phyloP scores from a whole-genome alignment of 2,797 vertebrate genomes.

The Xenopus petersii region DNA sequence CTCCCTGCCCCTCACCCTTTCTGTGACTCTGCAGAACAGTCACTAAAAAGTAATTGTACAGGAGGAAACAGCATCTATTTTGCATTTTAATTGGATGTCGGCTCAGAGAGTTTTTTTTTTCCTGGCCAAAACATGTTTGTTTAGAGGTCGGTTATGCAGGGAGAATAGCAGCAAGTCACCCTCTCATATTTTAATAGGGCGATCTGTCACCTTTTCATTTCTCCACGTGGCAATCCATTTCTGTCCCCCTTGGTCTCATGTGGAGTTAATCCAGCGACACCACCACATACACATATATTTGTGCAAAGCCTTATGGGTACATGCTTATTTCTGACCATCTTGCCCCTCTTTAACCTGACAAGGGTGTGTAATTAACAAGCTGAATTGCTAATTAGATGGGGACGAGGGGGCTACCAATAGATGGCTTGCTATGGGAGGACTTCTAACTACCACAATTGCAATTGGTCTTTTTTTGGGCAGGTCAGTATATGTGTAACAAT shows the following conservation, averaged over 20 bases:
- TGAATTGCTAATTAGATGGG: no score
- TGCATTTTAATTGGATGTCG: conserved; percentile 9
- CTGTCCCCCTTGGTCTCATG: background rate
- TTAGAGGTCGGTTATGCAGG: background rate
- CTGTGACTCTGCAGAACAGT: background rate
- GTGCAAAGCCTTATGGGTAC: background rate
- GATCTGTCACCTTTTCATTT: background rate
- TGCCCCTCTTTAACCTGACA: no score
- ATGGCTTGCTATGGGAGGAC: no score
- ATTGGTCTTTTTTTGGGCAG: no score
- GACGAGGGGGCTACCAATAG: no score
- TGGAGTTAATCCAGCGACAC: no score
- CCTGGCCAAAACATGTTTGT: conserved; percentile 6
- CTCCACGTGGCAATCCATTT: background rate
- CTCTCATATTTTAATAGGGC: background rate
- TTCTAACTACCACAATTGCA: no score
- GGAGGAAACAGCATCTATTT: background rate
- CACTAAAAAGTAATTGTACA: background rate
- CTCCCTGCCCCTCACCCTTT: background rate
- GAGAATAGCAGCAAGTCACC: background rate
- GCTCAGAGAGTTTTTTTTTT: background rate
- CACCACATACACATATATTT: no score
- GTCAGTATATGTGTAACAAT: no score
- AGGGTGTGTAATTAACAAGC: no score
- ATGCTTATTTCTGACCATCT: no score